Percentiles rank a stretch among this genome's conserved stretches.
Evolutionary conservation across 1,140 invertebrate species (phyloP).

Genomic region (Bombus impatiens): DNA sequence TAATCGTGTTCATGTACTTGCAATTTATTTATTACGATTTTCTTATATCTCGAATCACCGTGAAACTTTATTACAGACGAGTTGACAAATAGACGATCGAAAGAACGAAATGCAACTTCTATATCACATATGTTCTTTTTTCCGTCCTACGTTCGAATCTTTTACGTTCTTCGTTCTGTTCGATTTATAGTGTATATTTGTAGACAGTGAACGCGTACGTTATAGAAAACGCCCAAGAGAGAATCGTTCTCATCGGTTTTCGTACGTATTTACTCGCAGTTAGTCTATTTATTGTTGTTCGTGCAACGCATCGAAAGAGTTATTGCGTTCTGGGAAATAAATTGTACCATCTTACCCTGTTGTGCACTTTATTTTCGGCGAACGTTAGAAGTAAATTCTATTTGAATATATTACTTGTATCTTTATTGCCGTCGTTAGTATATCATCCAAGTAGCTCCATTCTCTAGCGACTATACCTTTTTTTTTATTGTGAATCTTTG

Average conservation of each 20-base stretch:
- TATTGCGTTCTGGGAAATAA: background rate
- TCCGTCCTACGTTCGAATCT: background rate
- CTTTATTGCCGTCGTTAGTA: background rate
- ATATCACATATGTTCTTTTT: background rate
- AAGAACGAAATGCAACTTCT: background rate
- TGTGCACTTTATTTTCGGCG: constrained; percentile 9
- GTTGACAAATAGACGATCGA: constrained; percentile 7
- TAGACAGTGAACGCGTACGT: background rate
- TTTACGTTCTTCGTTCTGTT: background rate
- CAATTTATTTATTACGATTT: constrained; percentile 8
- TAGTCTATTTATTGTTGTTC: background rate
- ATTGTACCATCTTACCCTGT: background rate
- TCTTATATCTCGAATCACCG: background rate
- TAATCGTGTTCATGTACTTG: constrained; percentile 21
- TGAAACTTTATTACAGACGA: background rate
- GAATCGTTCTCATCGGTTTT: background rate
- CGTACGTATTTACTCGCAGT: background rate
- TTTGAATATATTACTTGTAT: background rate
- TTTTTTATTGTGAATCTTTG: background rate
- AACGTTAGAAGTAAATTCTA: background rate
- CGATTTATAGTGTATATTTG: background rate
- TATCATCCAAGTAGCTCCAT: background rate
- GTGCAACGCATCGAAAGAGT: background rate
- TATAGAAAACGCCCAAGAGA: background rate
- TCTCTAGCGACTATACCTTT: background rate